Percentiles rank a stretch among this genome's conserved stretches.
Conservation (phyloP, 2,113 vertebrate species). For the Eulacestoma nigropectus region DNA sequence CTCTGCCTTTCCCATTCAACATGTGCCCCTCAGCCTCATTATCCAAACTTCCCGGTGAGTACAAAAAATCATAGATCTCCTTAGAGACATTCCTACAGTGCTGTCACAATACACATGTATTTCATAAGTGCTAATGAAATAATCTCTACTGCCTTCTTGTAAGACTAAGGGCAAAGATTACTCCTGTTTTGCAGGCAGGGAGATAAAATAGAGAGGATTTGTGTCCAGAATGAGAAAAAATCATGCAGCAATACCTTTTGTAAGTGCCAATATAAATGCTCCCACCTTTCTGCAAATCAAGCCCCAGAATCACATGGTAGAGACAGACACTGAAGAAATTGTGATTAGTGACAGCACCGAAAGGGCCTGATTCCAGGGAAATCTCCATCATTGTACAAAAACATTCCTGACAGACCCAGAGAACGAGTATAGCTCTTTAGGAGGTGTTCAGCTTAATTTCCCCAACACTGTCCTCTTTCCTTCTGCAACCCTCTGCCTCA, state of each 20-base stretch:
- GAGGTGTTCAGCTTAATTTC: not conserved
- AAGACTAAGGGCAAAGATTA: not conserved
- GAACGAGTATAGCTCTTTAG: not conserved
- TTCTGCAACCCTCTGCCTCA: slow-evolving; percentile 19
- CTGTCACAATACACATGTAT: not conserved
- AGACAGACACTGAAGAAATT: not conserved
- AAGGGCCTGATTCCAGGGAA: not conserved
- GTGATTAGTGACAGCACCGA: not conserved
- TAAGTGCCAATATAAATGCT: not conserved
- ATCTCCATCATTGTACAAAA: not conserved
- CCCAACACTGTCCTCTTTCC: not conserved
- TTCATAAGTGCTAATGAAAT: not conserved
- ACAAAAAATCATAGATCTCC: not conserved
- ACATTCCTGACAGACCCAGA: not conserved
- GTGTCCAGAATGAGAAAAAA: not conserved
- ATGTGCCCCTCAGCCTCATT: not conserved
- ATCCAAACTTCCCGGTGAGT: not conserved
- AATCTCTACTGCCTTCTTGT: not conserved
- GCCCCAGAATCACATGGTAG: not conserved
- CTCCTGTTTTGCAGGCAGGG: not conserved
- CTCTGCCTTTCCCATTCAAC: not conserved
- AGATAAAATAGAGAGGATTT: not conserved
- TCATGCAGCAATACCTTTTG: not conserved
- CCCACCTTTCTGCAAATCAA: not conserved
- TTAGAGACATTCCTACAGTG: not conserved